Evolutionary conservation across 2,113 vertebrate genomes (phyloP).

Genomic region (Oncorhynchus nerka): DNA sequence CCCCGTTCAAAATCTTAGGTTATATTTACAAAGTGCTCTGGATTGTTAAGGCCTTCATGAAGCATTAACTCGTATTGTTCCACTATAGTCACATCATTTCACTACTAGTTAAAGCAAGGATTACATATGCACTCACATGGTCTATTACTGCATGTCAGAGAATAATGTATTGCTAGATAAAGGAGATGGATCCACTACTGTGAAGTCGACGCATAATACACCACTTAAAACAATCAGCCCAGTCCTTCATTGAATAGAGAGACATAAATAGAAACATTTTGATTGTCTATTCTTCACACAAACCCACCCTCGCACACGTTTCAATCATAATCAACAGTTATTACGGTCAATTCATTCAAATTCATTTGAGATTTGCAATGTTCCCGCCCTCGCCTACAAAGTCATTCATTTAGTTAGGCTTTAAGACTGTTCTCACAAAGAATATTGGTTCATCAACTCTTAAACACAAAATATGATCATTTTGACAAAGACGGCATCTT

Average conservation of each 20-base stretch:
- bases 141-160: not conserved
- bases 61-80: conserved; percentile 20
- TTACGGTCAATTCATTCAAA: not conserved
- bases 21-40: conserved; percentile 28
- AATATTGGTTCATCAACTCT: not conserved
- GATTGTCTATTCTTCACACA: conserved; percentile 53
- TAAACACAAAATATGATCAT: not conserved
- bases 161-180: conserved; percentile 24
- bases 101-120: conserved; percentile 5
- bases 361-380: not conserved
- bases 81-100: conserved; percentile 7
- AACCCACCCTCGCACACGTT: not conserved
- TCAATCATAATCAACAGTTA: conserved; percentile 6
- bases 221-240: conserved; percentile 1
- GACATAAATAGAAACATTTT: conserved; percentile 40
- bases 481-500: not conserved
- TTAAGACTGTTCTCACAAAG: not conserved
- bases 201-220: not conserved
- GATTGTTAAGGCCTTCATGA: conserved; percentile 20
- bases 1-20: conserved; percentile 14
- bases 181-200: conserved; percentile 28
- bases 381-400: conserved; percentile 7
- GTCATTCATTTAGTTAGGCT: not conserved
- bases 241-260: not conserved
- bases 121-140: conserved; percentile 25